phyloP scores from a whole-genome alignment of 2,113 vertebrate species.

The Hemibagrus wyckioides region DNA sequence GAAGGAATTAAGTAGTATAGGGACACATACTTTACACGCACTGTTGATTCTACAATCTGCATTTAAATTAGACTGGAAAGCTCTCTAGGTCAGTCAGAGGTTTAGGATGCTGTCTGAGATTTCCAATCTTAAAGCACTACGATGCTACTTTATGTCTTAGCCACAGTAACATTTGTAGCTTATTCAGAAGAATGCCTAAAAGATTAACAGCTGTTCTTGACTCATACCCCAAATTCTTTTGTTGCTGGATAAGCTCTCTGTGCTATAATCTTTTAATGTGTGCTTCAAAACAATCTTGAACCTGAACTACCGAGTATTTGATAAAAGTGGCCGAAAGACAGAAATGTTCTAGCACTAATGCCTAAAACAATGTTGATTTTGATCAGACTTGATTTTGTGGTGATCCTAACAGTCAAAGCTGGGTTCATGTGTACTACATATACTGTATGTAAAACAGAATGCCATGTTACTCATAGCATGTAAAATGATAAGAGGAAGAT shows the following conservation, averaged over 20 bases:
- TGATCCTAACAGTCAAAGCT: neutral
- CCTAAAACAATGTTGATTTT: neutral
- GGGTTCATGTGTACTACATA: neutral
- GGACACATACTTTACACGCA: neutral
- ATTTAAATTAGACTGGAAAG: neutral
- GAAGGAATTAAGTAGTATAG: neutral
- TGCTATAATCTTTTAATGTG: constrained; percentile 5
- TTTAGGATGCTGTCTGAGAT: neutral
- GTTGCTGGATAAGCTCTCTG: constrained; percentile 4
- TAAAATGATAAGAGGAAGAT: no score
- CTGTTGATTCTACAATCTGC: neutral
- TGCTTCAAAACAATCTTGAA: neutral
- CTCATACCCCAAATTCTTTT: constrained; percentile 20
- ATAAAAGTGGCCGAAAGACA: neutral
- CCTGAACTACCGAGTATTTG: neutral
- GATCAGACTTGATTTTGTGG: neutral
- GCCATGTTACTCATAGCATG: neutral
- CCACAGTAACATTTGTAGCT: neutral
- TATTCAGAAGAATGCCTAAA: neutral
- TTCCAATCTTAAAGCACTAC: neutral
- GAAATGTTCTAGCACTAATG: neutral
- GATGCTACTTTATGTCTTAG: neutral
- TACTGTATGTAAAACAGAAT: neutral
- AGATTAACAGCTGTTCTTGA: neutral
- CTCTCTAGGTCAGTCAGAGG: neutral